Evolutionary conservation across 2,797 vertebrate genomes (phyloP).

Genomic region (Ctenopoma kingsleyae): DNA sequence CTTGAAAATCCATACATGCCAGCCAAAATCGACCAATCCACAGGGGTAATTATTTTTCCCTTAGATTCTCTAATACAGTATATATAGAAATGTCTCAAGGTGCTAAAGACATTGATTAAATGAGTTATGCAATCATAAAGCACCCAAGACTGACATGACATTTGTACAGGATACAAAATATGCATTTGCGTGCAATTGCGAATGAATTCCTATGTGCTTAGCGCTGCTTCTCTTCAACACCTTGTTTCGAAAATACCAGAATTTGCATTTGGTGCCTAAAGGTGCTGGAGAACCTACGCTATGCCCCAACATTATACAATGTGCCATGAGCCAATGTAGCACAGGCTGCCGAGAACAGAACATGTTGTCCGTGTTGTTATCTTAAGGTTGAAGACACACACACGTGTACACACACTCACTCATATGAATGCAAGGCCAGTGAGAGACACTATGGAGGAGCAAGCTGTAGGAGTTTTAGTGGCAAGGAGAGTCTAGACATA

Average conservation of each 20-base stretch:
- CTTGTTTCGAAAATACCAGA: slow-evolving; percentile 60
- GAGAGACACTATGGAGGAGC: slow-evolving; percentile 29
- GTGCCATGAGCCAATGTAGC: slow-evolving; percentile 29
- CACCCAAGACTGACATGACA: slow-evolving; percentile 49
- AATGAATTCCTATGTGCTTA: slow-evolving; percentile 56
- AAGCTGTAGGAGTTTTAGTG: slow-evolving; percentile 48
- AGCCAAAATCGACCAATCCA: slow-evolving; percentile 73
- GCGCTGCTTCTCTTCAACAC: slow-evolving; percentile 17
- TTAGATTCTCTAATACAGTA: slow-evolving; percentile 40
- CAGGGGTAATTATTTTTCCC: slow-evolving; percentile 63
- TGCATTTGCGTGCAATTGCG: slow-evolving; percentile 43
- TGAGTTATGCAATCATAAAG: slow-evolving; percentile 58
- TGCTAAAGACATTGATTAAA: slow-evolving; percentile 59
- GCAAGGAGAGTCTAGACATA: slow-evolving; percentile 70
- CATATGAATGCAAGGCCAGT: slow-evolving; percentile 34
- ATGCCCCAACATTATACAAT: slow-evolving; percentile 33
- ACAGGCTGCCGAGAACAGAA: slow-evolving; percentile 25
- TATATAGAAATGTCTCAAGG: slow-evolving; percentile 54
- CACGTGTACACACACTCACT: slow-evolving; percentile 4
- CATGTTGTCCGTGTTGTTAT: slow-evolving; percentile 37
- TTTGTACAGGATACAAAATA: slow-evolving; percentile 56
- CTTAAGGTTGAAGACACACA: slow-evolving; percentile 42
- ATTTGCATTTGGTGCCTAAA: slow-evolving; percentile 66
- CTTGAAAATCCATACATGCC: slow-evolving; percentile 75
- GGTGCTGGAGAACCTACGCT: slow-evolving; percentile 28